phyloP scores from a whole-genome alignment of 1,140 invertebrate genomes.

The Drosophila paulistorum region DNA sequence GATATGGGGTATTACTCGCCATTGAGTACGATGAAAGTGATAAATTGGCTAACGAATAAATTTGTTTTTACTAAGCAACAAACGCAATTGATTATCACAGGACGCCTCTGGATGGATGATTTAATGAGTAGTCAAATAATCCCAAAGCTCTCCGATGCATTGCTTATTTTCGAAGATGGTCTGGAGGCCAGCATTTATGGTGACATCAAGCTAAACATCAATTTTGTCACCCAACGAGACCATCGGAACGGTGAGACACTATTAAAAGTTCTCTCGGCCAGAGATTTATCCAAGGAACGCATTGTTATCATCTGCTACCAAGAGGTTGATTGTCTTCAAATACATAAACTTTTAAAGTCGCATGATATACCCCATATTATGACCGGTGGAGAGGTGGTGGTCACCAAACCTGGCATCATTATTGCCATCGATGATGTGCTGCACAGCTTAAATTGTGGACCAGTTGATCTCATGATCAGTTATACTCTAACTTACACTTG shows the following conservation, averaged over 20 bases:
- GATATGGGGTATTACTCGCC: slow-evolving; percentile 19
- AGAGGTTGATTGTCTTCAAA: neutral
- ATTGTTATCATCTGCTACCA: slow-evolving; percentile 13
- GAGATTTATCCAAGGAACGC: neutral
- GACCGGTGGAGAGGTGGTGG: neutral
- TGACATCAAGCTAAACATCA: slow-evolving; percentile 20
- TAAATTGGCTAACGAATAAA: neutral
- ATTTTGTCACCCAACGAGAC: neutral
- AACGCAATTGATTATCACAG: slow-evolving; percentile 53
- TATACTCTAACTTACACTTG: slow-evolving; percentile 29
- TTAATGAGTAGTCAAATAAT: slow-evolving; percentile 34
- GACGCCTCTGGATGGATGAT: slow-evolving; percentile 39
- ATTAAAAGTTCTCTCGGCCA: neutral
- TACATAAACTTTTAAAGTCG: neutral
- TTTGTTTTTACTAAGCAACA: neutral
- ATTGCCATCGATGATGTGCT: slow-evolving; percentile 34
- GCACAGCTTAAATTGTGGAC: neutral
- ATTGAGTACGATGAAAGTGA: slow-evolving; percentile 4
- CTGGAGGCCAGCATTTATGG: slow-evolving; percentile 52
- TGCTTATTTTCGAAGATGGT: slow-evolving; percentile 63
- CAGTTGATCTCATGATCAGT: slow-evolving; percentile 39
- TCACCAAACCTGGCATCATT: neutral
- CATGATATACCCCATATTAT: neutral
- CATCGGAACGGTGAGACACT: neutral
- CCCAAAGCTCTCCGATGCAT: slow-evolving; percentile 25